A percentile compares a stretch with the other conserved stretches of the same genome.
Evolutionary conservation across 1,140 invertebrate genomes (phyloP).

Genomic region (Teleogryllus occipitalis): DNA sequence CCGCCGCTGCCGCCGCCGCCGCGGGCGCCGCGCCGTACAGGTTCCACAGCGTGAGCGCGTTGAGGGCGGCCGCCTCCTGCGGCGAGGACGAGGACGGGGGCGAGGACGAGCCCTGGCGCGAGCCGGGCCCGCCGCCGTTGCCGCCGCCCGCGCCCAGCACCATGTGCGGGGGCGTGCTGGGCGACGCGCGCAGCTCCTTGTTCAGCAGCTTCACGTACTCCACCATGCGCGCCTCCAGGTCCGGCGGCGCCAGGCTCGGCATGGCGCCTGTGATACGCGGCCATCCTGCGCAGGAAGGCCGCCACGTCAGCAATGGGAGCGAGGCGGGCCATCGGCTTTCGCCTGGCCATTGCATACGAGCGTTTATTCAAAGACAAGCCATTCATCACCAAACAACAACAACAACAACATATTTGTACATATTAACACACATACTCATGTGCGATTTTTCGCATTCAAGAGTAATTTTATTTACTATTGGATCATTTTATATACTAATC

Average conservation of each 20-base stretch:
- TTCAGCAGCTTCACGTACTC: slow-evolving; percentile 66
- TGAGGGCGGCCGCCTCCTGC: slow-evolving; percentile 48
- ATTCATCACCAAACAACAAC: too few species aligned
- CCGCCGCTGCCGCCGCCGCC: slow-evolving; percentile 31
- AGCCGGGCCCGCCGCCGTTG: slow-evolving; percentile 30
- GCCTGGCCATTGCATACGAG: too few species aligned
- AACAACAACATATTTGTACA: too few species aligned
- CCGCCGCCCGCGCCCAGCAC: slow-evolving; percentile 20
- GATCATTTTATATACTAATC: too few species aligned
- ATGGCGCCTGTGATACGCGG: slow-evolving; percentile 32
- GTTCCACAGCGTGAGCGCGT: slow-evolving; percentile 67
- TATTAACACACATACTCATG: too few species aligned
- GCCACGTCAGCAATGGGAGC: too few species aligned
- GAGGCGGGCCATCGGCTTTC: too few species aligned
- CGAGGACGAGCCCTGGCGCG: slow-evolving; percentile 44
- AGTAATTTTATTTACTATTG: too few species aligned
- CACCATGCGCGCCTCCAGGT: slow-evolving; percentile 65
- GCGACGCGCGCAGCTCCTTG: slow-evolving; percentile 28
- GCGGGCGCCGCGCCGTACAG: slow-evolving; percentile 61
- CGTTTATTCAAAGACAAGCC: too few species aligned
- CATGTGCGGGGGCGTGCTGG: slow-evolving; percentile 33
- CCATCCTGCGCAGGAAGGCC: not conserved
- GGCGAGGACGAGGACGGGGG: slow-evolving; percentile 46
- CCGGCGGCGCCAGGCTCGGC: slow-evolving; percentile 51
- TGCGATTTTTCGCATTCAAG: too few species aligned